These are phyloP conservation scores for Takifugu ocellatus DNA, from an alignment of 2,797 vertebrate species.

Conservation along the genomic window DNA sequence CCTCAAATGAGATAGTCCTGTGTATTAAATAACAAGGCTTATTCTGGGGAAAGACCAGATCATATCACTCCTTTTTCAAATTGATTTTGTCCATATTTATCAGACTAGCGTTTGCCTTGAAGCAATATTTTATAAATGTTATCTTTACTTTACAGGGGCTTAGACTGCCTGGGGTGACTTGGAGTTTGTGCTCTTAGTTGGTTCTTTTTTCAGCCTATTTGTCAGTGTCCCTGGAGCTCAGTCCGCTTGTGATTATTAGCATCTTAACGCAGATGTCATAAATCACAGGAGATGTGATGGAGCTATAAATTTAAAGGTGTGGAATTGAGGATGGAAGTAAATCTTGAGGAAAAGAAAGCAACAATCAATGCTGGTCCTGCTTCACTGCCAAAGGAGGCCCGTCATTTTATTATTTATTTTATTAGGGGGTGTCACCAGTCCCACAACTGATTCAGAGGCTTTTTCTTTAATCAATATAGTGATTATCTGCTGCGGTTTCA, in stretches of 20 bases:
- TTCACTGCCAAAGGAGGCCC: too few relatives aligned
- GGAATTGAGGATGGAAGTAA: too few relatives aligned
- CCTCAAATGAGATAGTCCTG: too few relatives aligned
- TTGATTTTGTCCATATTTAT: conserved; percentile 2
- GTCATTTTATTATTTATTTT: too few relatives aligned
- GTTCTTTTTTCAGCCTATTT: conserved; percentile 1
- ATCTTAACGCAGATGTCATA: conserved; percentile 12
- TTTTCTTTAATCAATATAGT: too few relatives aligned
- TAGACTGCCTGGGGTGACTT: conserved; percentile 10
- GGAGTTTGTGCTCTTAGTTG: background rate
- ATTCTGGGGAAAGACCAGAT: too few relatives aligned
- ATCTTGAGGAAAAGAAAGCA: too few relatives aligned
- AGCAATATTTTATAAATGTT: background rate
- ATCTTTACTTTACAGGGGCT: background rate
- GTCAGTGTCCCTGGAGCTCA: conserved; percentile 3
- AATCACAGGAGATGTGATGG: conserved; percentile 11
- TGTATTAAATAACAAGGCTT: too few relatives aligned
- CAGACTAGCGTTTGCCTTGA: background rate
- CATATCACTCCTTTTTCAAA: background rate
- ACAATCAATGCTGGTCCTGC: too few relatives aligned
- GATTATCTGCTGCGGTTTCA: too few relatives aligned
- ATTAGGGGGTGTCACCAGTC: too few relatives aligned
- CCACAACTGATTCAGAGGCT: too few relatives aligned
- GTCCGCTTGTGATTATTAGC: conserved; percentile 8
- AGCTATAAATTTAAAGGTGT: background rate